Base-by-base conservation (phyloP, 2,113 vertebrate genomes). In the Machaerirhynchus nigripectus region DNA sequence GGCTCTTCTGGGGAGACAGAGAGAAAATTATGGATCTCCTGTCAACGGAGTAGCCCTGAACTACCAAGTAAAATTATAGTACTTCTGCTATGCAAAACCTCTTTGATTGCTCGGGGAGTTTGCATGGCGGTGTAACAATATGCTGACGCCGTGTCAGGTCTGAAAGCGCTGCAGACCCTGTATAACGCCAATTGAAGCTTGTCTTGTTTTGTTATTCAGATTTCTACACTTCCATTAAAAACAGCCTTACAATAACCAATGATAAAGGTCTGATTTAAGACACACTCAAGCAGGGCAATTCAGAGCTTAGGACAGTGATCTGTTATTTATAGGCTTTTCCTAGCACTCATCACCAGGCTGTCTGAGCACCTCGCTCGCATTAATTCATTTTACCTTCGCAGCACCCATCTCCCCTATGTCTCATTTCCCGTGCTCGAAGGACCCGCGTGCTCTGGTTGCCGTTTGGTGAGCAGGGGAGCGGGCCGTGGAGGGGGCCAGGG, bases 151-250 rank as follows among this genome's bases (percentile, higher is more conserved):
- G 85, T 75, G 83, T 95, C 91, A 92, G 92, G 87, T 73, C 87
- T 94, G 94, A 92, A 74, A 88, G 88, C 79, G 49, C 84, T 21
- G 90, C 75, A 81, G 90, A 82, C 93, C 81, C 96, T 39, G 73
- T 83, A 31, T 84, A 91, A 97, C 80, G 94, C 94, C 93, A 55
- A 93, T 46, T 61, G 95, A 95, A 84, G 94, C 91, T 96, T 89
- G 96, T 71, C 93, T 93, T 87, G 96, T 95, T 97, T 97, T 97
- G 96, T 97, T 95, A 97, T 97, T 97, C 91, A 96, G 95, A 95
- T 96, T 95, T 97, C 91, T 70, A 89, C 94, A 83, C 95, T 94
- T 85, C 88, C 93, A 95, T 96, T 96, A 96, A 94, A 96, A 95
- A 82, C 94, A 84, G 86, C 59, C 91, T 91, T 86, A 74, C 91